Evolutionary conservation across 2,113 vertebrate species (phyloP), one percentile per base, ranked within the genome.

Genomic region (Leucoraja erinaceus): DNA sequence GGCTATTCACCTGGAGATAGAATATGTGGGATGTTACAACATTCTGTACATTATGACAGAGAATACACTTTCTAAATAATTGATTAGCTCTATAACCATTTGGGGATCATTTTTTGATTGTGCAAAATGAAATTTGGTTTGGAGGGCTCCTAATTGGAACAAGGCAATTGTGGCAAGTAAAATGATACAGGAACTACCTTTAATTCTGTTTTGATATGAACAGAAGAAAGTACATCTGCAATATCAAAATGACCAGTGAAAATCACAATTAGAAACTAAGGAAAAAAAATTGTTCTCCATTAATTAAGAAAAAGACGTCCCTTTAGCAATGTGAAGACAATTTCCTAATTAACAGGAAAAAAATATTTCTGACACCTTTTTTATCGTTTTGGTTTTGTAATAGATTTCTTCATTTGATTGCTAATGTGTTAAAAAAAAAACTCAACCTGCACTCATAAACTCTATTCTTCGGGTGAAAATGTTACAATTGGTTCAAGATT

Each of bases 321-420:
- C 4, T 61, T 61, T 86, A 61, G 28, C 59, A 86, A 86, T 86
- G 56, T 12, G 83, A 84, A 61, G 22, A 72, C 2, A 68, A 9
- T 20, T 72, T 72, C 70, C 70, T 72, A 20, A 84, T 56, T 59
- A 59, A 61, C 16, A 5, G 47, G 79, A 86, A 61, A 11, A 10
- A 86, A 86, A n/a, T 0, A n/a, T 86, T 61, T 56, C 38, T 70
- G 31, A 20, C 10, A 31, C 63, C 56, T 2, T 33, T 38, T n/a
- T 38, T 90, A 66, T 47, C 86, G 70, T 90, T 70, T 9, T 25
- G 14, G 18, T 22, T 90, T 90, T 72, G 66, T 5, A 70, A 38
- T 33, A 70, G n/a, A 90, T 90, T 72, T 90, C n/a, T 68, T 90
- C 63, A 90, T 90, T 68, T 90, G 63, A 68, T 20, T 38, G 59